Percentiles rank a stretch among this genome's conserved stretches.
Conservation (phyloP, 2,888 invertebrate species). For the Drosophila recens region DNA sequence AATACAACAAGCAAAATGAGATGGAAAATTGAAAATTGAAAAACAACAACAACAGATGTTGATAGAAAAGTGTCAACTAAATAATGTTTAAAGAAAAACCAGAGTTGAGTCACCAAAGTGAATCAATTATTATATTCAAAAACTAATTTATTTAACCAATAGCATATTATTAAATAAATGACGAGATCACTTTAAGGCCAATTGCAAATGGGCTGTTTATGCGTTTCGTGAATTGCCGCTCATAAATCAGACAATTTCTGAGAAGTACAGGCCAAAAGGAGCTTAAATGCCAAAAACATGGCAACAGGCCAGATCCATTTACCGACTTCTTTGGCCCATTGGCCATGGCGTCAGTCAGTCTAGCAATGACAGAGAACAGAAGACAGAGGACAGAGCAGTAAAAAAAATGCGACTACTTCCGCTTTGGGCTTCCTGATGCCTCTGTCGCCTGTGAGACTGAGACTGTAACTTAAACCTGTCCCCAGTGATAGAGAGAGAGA, state of each 20-base stretch:
- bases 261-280: not conserved
- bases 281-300: slow-evolving; percentile 26
- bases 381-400: not conserved
- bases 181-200: slow-evolving; percentile 26
- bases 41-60: slow-evolving; percentile 6
- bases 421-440: slow-evolving; percentile 22
- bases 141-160: slow-evolving; percentile 4
- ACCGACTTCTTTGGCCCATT: not conserved
- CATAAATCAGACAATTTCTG: slow-evolving; percentile 59
- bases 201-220: slow-evolving; percentile 58
- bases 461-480: slow-evolving; percentile 52
- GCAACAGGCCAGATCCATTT: slow-evolving; percentile 59
- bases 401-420: slow-evolving; percentile 21
- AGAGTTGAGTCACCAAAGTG: slow-evolving; percentile 29
- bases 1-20: slow-evolving; percentile 57
- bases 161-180: not conserved
- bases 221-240: slow-evolving; percentile 50
- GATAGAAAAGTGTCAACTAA: not conserved
- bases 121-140: slow-evolving; percentile 19
- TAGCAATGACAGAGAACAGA: slow-evolving; percentile 6
- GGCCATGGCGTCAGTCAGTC: slow-evolving; percentile 57
- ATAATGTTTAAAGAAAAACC: not conserved
- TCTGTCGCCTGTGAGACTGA: slow-evolving; percentile 38
- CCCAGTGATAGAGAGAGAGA: not conserved
- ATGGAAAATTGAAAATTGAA: slow-evolving; percentile 40